Evolutionary conservation across 2,797 vertebrate species (phyloP).

Genomic region (Coranthus polyacanthus): DNA sequence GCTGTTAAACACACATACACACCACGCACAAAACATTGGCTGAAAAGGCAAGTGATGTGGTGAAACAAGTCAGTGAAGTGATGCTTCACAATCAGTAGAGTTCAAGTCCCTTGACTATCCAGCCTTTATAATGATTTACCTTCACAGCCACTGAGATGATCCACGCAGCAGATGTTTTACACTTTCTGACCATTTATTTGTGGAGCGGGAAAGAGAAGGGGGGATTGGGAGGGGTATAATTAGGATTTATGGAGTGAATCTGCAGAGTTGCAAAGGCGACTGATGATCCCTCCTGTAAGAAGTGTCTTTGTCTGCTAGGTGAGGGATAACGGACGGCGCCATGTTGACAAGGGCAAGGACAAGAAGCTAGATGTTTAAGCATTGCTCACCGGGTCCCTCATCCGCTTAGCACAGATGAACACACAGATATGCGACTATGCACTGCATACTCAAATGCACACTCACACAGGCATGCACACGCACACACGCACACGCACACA

Average conservation of each 20-base stretch:
- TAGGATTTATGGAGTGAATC: conserved; percentile 99
- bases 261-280: conserved; percentile 97
- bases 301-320: conserved; percentile 92
- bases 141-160: conserved; percentile 93
- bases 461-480: conserved; percentile 4
- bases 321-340: conserved; percentile 93
- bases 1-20: conserved; percentile 1
- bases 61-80: conserved; percentile 60
- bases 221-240: conserved; percentile 87
- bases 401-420: conserved; percentile 73
- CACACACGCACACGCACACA: no score
- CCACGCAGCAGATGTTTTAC: conserved; percentile 98
- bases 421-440: conserved; percentile 51
- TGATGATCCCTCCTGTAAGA: conserved; percentile 91
- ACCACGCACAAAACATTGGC: no score
- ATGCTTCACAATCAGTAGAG: conserved; percentile 66
- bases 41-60: conserved; percentile 38
- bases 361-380: conserved; percentile 85
- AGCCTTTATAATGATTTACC: conserved; percentile 90
- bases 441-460: not conserved
- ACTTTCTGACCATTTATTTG: conserved; percentile 99
- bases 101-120: conserved; percentile 66
- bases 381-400: conserved; percentile 72
- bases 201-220: conserved; percentile 74
- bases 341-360: conserved; percentile 93